Percentiles rank a stretch among this genome's conserved stretches.
phyloP scores from a whole-genome alignment of 2,113 vertebrate genomes.

The Falcunculus frontatus region DNA sequence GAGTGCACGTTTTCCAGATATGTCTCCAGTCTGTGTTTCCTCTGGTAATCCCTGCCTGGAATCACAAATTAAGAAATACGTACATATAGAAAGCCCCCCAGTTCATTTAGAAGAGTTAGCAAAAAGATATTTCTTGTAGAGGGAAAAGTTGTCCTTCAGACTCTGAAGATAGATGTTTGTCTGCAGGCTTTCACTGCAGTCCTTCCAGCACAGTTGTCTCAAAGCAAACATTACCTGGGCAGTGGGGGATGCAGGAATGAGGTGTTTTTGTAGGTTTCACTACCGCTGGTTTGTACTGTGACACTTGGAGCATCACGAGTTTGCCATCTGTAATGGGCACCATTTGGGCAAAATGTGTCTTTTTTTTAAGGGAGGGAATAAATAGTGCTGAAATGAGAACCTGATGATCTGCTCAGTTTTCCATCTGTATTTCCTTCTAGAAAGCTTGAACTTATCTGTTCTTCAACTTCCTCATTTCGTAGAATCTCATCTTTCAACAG shows the following conservation, averaged over 20 bases:
- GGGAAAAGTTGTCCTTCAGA: neutral
- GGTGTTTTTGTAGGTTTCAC: neutral
- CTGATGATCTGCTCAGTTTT: neutral
- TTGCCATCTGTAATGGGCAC: neutral
- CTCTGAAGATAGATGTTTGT: neutral
- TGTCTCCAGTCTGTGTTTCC: neutral
- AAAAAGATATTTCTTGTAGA: neutral
- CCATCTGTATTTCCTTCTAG: conserved; percentile 2
- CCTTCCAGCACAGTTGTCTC: neutral
- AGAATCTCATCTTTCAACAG: conserved; percentile 50
- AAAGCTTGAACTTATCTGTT: conserved; percentile 19
- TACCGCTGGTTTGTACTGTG: neutral
- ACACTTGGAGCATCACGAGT: neutral
- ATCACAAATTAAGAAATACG: neutral
- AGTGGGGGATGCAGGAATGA: neutral
- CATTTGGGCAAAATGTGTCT: neutral
- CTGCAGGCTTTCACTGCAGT: neutral
- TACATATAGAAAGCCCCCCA: neutral
- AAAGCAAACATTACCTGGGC: neutral
- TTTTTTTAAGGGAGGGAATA: neutral
- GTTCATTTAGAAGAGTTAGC: neutral
- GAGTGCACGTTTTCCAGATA: neutral
- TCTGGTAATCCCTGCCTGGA: conserved; percentile 15
- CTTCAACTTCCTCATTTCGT: conserved; percentile 25
- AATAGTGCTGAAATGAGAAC: neutral